phyloP scores from a whole-genome alignment of 2,888 invertebrate species.

The Sepiola atlantica region DNA sequence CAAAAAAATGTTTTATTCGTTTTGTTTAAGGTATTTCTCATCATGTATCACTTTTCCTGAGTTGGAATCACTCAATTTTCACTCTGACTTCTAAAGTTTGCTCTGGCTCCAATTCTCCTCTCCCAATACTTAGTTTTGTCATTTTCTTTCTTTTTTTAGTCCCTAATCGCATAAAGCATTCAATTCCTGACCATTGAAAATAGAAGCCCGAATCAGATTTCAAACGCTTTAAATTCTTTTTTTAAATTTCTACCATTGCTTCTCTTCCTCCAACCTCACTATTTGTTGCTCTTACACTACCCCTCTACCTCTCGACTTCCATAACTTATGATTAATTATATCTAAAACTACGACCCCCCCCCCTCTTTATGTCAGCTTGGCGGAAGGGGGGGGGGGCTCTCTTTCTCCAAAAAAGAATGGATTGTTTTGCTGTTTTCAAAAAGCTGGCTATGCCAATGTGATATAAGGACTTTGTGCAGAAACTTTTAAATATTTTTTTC shows the following conservation, averaged over 20 bases:
- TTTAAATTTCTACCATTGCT: background rate
- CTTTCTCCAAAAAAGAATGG: background rate
- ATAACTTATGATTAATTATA: background rate
- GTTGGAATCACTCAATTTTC: too few species aligned
- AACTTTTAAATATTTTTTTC: background rate
- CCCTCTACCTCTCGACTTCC: background rate
- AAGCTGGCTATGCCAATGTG: background rate
- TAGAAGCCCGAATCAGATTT: background rate
- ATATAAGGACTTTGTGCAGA: background rate
- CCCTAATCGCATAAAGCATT: background rate
- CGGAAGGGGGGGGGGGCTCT: background rate
- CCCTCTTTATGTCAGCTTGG: background rate
- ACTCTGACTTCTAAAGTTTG: too few species aligned
- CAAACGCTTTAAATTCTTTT: background rate
- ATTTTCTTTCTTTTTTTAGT: background rate
- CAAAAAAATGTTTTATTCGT: too few species aligned
- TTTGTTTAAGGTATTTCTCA: too few species aligned
- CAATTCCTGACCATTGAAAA: constrained; percentile 9
- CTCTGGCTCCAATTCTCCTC: too few species aligned
- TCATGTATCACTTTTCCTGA: too few species aligned
- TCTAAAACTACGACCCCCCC: background rate
- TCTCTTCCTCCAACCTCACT: background rate
- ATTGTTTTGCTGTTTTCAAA: background rate
- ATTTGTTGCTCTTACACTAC: background rate
- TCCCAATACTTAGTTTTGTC: too few species aligned